A percentile compares a stretch with the other conserved stretches of the same genome.
phyloP scores from a whole-genome alignment of 2,888 invertebrate genomes.

The Ophion costatus region DNA sequence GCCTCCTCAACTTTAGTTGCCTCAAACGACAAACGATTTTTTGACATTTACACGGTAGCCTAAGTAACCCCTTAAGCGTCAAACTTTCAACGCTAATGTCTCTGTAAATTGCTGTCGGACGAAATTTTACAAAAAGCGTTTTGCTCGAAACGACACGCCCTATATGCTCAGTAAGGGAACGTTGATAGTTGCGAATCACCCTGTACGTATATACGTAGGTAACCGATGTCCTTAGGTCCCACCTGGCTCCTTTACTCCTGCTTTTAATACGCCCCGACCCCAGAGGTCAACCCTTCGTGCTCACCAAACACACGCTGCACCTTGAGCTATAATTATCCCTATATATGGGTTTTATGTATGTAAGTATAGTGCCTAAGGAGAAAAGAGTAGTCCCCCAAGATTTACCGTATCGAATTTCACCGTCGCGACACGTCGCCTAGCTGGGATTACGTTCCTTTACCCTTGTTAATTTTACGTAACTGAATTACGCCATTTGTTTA shows the following conservation, averaged over 20 bases:
- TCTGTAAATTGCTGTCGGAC: too few species aligned
- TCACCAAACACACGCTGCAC: constrained; percentile 28
- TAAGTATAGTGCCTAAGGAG: constrained; percentile 22
- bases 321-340: constrained; percentile 34
- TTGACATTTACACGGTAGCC: too few species aligned
- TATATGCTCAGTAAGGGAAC: too few species aligned
- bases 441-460: constrained; percentile 12
- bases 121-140: too few species aligned
- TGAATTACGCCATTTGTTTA: constrained; percentile 28
- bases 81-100: too few species aligned
- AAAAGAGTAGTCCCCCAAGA: constrained; percentile 37
- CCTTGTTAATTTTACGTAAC: constrained; percentile 39
- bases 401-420: constrained; percentile 56
- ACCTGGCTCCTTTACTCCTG: constrained; percentile 51
- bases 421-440: constrained; percentile 44
- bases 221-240: constrained; percentile 7
- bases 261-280: constrained; percentile 39
- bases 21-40: too few species aligned
- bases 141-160: too few species aligned
- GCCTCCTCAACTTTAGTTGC: too few species aligned
- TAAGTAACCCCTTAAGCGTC: too few species aligned
- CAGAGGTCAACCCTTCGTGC: constrained; percentile 50
- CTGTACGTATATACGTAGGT: too few species aligned
- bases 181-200: background rate
- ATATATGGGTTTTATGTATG: background rate